Conservation (phyloP, 2,888 invertebrate genomes). For the Drosophila conformis region DNA sequence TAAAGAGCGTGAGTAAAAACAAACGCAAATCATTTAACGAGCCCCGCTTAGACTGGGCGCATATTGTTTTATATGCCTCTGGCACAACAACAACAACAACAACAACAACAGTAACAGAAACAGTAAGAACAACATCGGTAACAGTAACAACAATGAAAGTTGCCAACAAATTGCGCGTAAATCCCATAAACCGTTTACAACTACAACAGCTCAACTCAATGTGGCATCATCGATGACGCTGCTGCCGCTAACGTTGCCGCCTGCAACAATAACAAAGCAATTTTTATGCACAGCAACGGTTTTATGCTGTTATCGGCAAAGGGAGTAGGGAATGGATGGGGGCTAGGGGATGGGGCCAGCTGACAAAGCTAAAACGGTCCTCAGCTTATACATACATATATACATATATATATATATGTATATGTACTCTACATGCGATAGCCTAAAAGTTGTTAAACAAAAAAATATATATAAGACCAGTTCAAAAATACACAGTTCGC, state of each 20-base stretch:
- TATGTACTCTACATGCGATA: conserved; percentile 15
- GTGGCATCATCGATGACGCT: conserved; percentile 66
- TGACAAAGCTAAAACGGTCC: conserved; percentile 67
- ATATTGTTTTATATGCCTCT: conserved; percentile 77
- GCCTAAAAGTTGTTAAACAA: conserved; percentile 55
- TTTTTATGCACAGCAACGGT: conserved; percentile 72
- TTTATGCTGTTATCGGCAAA: conserved; percentile 36
- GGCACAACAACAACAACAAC: conserved; percentile 22
- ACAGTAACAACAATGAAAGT: conserved; percentile 68
- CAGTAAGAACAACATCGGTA: conserved; percentile 13
- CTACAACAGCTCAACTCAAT: conserved; percentile 73
- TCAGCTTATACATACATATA: conserved; percentile 29
- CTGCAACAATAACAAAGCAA: conserved; percentile 79
- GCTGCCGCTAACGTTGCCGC: conserved; percentile 47
- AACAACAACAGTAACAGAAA: conserved; percentile 6
- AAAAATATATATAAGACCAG: background rate
- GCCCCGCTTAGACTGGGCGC: conserved; percentile 73
- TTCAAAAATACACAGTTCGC: background rate
- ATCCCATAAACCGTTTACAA: conserved; percentile 82
- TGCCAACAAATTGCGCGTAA: conserved; percentile 82
- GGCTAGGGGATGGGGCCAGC: conserved; percentile 11
- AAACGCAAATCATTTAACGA: conserved; percentile 81
- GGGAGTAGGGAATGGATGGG: background rate
- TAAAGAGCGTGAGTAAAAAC: conserved; percentile 66
- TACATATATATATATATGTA: background rate